Base-by-base conservation (phyloP, 2,113 vertebrate genomes). In the Mesoclemmys tuberculata region DNA sequence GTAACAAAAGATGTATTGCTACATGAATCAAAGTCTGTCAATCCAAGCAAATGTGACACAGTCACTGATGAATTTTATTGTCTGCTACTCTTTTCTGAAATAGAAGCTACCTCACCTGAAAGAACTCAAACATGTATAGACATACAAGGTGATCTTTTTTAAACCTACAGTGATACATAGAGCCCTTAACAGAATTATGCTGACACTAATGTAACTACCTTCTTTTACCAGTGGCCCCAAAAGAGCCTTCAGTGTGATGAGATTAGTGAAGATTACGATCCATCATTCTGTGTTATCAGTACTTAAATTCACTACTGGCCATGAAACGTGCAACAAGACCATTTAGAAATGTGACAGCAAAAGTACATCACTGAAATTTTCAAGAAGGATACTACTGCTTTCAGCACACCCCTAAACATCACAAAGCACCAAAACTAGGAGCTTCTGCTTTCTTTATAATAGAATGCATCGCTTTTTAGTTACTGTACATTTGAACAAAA, bases 311-410 rank as follows among this genome's bases (percentile, higher is more conserved):
- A 82, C 82, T 29, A 44, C 52, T 87, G 56, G 41, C 24, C 27
- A 16, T 78, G 78, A 81, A 82, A 56, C 64, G 77, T 91, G 61
- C 35, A 97, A 90, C 44, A 78, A 61, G 61, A 55, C 77, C 93
- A 18, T 91, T 97, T 88, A 97, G 94, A 97, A 84, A 83, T 94
- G 81, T 54, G 83, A 94, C 89, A 93, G 90, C 71, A 52, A 54
- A 89, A 96, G 55, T 90, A 89, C 79, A 95, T 97, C 75, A 94
- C 38, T 94, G 87, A 94, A 90, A 88, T 97, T 93, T 95, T 95
- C 58, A 80, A 5, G 12, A 95, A 85, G 44, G 27, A 58, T 89
- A 48, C 74, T 94, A 3, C n/a, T 89, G 93, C 85, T 93, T 96
- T 93, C 10, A 83, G 4, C 21, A 22, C 87, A 54, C 86, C 82